phyloP scores from a whole-genome alignment of 1,140 invertebrate species.

The Contarinia nasturtii region DNA sequence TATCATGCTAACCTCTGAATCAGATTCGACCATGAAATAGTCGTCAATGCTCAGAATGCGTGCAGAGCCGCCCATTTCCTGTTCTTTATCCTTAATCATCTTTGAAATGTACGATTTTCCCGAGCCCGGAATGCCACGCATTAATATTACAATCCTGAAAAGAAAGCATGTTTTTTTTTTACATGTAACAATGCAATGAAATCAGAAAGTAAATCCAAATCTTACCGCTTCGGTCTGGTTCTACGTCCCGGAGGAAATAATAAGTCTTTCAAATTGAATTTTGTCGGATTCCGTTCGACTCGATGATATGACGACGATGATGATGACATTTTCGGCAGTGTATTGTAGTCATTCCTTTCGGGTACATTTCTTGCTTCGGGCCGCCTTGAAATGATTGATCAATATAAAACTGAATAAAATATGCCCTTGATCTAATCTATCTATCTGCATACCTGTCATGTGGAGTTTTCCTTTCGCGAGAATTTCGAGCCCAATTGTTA shows the following conservation, averaged over 20 bases:
- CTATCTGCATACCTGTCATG: no score
- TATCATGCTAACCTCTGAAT: constrained; percentile 56
- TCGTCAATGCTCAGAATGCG: constrained; percentile 87
- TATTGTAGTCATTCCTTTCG: no score
- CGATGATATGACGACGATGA: no score
- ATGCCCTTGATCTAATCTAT: no score
- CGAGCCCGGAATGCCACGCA: constrained; percentile 72
- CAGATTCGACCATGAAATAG: constrained; percentile 85
- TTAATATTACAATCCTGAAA: constrained; percentile 60
- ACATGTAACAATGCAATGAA: neutral
- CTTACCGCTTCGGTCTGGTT: constrained; percentile 44
- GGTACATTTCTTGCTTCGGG: no score
- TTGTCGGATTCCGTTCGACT: no score
- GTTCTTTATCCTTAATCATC: constrained; percentile 51
- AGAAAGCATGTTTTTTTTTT: constrained; percentile 15
- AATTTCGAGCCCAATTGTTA: no score
- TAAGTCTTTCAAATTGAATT: neutral
- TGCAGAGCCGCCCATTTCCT: constrained; percentile 33
- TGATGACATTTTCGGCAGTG: no score
- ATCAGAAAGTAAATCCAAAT: no score
- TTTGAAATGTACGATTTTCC: constrained; percentile 70
- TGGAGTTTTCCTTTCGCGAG: no score
- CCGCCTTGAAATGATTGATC: no score
- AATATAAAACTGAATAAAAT: no score
- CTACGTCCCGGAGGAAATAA: constrained; percentile 18